Evolutionary conservation across 2,888 invertebrate genomes (phyloP).

Genomic region (Mesopsocus fuscifrons): DNA sequence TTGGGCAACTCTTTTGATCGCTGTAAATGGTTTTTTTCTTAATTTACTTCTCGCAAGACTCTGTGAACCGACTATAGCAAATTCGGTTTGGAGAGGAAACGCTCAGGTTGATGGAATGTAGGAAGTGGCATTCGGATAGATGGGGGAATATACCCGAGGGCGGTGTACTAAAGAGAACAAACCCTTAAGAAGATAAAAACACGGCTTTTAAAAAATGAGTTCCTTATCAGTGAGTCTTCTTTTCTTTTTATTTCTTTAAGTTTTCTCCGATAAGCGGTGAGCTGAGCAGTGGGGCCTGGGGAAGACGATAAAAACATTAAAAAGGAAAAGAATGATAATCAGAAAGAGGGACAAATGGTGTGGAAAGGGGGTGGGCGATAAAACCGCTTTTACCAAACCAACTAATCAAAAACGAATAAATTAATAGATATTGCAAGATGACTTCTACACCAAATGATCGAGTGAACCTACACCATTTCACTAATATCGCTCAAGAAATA

Average conservation of each 20-base stretch:
- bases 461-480: no score
- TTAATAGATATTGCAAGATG: no score
- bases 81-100: no score
- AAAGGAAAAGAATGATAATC: conserved; percentile 8
- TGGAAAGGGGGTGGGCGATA: conserved; percentile 9
- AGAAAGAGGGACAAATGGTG: conserved; percentile 8
- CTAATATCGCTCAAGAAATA: no score
- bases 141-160: not conserved
- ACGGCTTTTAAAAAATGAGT: conserved; percentile 11
- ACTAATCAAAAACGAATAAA: conserved; percentile 10
- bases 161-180: conserved; percentile 9
- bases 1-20: no score
- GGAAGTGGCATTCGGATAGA: no score
- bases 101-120: no score
- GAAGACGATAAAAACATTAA: conserved; percentile 10
- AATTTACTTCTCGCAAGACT: no score
- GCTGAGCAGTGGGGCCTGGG: conserved; percentile 5
- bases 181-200: conserved; percentile 10
- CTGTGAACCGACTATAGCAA: no score
- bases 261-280: conserved; percentile 9
- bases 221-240: conserved; percentile 8
- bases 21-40: no score
- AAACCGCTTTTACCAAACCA: conserved; percentile 8
- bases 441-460: no score
- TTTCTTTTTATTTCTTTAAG: conserved; percentile 11